Conservation (phyloP, 2,888 invertebrate genomes). For the Xanthorhoe spadicearia region DNA sequence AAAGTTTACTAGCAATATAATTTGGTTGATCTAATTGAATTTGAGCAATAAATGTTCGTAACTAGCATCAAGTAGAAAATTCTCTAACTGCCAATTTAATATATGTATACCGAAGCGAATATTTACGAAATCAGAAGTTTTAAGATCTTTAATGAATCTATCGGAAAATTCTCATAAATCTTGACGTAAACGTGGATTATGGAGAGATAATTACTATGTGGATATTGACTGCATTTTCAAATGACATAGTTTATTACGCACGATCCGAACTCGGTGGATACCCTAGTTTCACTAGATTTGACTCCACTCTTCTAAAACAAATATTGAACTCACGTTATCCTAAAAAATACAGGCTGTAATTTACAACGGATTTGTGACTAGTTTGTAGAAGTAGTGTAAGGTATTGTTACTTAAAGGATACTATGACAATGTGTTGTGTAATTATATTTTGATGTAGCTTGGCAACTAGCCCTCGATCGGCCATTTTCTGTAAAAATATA, state of each 20-base stretch:
- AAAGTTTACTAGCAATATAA: not conserved
- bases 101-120: not conserved
- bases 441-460: slow-evolving; percentile 26
- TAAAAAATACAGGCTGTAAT: slow-evolving; percentile 78
- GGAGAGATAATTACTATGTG: not conserved
- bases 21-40: not conserved
- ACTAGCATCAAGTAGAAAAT: not conserved
- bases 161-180: not conserved
- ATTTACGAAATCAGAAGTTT: too few relatives aligned
- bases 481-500: not conserved
- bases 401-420: slow-evolving; percentile 76
- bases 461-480: slow-evolving; percentile 25
- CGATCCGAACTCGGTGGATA: not conserved
- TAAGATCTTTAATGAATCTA: too few relatives aligned
- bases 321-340: slow-evolving; percentile 52
- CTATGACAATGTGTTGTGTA: slow-evolving; percentile 66
- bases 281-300: not conserved
- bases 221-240: not conserved
- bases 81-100: not conserved
- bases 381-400: slow-evolving; percentile 60
- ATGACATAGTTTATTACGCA: not conserved
- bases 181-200: not conserved
- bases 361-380: slow-evolving; percentile 83
- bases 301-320: slow-evolving; percentile 27
- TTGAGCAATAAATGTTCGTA: not conserved